Conservation (phyloP, 2,113 vertebrate species). For the Progne subis region DNA sequence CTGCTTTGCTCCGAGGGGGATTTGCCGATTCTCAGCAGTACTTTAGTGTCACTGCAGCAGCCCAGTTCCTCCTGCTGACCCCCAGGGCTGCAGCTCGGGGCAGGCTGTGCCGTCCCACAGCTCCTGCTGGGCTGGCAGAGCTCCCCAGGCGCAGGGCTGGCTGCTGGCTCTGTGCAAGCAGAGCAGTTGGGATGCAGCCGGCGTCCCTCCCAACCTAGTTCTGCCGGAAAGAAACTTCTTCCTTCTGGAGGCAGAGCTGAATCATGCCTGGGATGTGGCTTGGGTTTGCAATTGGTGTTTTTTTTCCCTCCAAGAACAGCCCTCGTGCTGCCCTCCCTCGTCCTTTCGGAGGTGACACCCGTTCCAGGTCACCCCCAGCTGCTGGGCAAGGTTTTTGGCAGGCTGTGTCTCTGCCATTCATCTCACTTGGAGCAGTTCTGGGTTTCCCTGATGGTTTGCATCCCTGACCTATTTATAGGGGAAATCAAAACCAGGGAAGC, state of each 20-base stretch:
- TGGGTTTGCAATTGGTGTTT: not conserved
- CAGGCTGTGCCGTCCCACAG: not conserved
- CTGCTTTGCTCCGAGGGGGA: not conserved
- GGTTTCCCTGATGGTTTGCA: not conserved
- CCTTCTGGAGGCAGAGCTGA: not conserved
- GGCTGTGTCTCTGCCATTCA: not conserved
- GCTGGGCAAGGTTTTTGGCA: not conserved
- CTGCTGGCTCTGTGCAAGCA: not conserved
- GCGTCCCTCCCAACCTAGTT: not conserved
- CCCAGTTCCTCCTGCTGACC: not conserved
- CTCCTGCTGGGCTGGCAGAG: not conserved
- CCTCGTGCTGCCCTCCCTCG: not conserved
- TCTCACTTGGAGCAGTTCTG: not conserved
- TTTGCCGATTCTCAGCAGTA: not conserved
- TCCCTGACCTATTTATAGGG: not conserved
- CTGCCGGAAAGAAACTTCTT: not conserved
- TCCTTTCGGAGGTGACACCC: not conserved
- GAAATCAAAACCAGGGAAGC: not conserved
- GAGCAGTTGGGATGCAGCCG: not conserved
- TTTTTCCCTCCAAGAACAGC: not conserved
- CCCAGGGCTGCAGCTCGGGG: not conserved
- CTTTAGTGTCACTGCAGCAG: not conserved
- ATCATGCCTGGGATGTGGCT: not conserved
- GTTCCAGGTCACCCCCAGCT: not conserved
- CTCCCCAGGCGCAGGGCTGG: not conserved